phyloP scores from a whole-genome alignment of 1,140 invertebrate species.

The Lordiphosa collinella region DNA sequence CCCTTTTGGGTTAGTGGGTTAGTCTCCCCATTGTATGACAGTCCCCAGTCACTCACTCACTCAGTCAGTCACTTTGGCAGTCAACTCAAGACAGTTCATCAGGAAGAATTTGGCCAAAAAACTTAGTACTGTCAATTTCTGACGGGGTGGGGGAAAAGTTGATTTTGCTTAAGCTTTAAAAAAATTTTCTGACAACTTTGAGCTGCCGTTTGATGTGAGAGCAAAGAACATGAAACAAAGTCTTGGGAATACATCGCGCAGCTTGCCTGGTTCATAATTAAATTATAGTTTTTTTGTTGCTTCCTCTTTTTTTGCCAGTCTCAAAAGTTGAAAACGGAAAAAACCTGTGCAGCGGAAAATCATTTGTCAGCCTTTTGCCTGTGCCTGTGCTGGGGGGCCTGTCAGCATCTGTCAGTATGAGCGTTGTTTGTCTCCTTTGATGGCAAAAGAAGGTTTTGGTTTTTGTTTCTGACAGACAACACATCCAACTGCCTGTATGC shows the following conservation, averaged over 20 bases:
- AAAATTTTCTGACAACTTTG: slow-evolving; percentile 12
- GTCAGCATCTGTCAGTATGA: slow-evolving; percentile 16
- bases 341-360: slow-evolving; percentile 30
- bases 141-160: slow-evolving; percentile 32
- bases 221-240: too few relatives aligned
- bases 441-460: slow-evolving; percentile 7
- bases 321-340: background rate
- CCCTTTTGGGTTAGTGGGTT: slow-evolving; percentile 1
- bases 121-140: slow-evolving; percentile 30
- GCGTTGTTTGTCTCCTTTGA: slow-evolving; percentile 16
- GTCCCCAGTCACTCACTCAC: slow-evolving; percentile 30
- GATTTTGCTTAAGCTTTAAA: slow-evolving; percentile 24
- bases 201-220: background rate
- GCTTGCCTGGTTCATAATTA: slow-evolving; percentile 10
- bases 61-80: slow-evolving; percentile 6
- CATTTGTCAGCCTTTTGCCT: slow-evolving; percentile 24
- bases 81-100: slow-evolving; percentile 4
- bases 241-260: too few relatives aligned
- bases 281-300: slow-evolving; percentile 15
- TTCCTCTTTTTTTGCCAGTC: background rate
- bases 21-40: slow-evolving; percentile 25
- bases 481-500: slow-evolving; percentile 13
- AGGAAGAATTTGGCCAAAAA: slow-evolving; percentile 12
- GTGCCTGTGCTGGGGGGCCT: slow-evolving; percentile 14
- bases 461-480: slow-evolving; percentile 34